Evolutionary conservation across 2,113 vertebrate genomes (phyloP).

Genomic region (Panthera uncia): DNA sequence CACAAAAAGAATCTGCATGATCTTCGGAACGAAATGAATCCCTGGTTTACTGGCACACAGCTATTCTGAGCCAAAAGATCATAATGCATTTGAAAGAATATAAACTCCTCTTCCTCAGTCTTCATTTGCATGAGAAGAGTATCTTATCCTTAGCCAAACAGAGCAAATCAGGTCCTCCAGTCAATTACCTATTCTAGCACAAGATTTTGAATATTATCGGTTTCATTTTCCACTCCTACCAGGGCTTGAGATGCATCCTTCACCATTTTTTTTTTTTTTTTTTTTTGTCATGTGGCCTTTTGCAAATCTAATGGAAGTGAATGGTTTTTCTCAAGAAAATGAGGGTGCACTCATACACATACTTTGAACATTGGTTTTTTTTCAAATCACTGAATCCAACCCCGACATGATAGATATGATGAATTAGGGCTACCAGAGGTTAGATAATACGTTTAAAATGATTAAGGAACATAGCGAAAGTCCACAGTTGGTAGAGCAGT

Average conservation of each 20-base stretch:
- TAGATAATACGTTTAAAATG: neutral
- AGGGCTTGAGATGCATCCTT: neutral
- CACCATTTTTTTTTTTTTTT: neutral
- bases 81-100: slow-evolving; percentile 54
- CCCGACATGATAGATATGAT: neutral
- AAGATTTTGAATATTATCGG: neutral
- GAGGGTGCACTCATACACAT: neutral
- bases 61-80: slow-evolving; percentile 51
- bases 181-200: neutral
- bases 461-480: neutral
- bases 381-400: neutral
- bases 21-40: slow-evolving; percentile 58
- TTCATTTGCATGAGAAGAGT: slow-evolving; percentile 59
- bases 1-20: slow-evolving; percentile 61
- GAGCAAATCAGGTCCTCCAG: slow-evolving; percentile 54
- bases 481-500: neutral
- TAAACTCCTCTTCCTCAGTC: slow-evolving; percentile 17
- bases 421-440: neutral
- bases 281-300: neutral
- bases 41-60: slow-evolving; percentile 40
- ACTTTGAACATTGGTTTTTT: neutral
- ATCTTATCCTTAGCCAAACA: slow-evolving; percentile 44
- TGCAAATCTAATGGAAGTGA: slow-evolving; percentile 8
- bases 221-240: neutral
- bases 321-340: neutral